Evolutionary conservation across 2,113 vertebrate genomes (phyloP).

Genomic region (Chrysemys picta): DNA sequence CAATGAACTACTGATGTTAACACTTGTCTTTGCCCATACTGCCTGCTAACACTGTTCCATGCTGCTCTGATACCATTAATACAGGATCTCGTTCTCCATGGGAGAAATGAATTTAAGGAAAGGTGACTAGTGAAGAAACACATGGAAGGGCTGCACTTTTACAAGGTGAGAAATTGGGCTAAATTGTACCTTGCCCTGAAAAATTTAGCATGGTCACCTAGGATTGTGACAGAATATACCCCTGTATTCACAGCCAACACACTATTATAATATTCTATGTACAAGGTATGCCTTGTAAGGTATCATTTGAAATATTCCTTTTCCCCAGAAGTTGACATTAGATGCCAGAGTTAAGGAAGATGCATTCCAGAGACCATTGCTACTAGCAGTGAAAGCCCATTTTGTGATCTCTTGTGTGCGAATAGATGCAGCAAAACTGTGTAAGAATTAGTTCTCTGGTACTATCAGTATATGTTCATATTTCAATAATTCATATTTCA

Average conservation of each 20-base stretch:
- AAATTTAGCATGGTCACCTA: too few species aligned
- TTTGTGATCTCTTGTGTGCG: neutral
- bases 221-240: too few species aligned
- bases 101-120: neutral
- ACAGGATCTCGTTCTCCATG: fast-evolving
- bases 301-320: neutral
- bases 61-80: neutral
- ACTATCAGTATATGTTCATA: too few species aligned
- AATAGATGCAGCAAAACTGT: neutral
- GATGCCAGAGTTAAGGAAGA: neutral
- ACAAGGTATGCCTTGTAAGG: neutral
- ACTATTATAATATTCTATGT: too few species aligned
- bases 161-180: neutral
- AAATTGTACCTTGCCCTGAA: neutral
- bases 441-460: neutral
- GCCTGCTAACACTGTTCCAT: fast-evolving
- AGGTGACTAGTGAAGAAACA: neutral
- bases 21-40: neutral
- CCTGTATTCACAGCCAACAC: too few species aligned
- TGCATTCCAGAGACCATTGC: neutral
- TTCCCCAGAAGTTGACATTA: neutral
- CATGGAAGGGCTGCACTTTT: neutral
- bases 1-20: neutral
- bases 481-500: neutral
- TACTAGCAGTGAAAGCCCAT: neutral